Base-by-base conservation (phyloP, 2,113 vertebrate species). In the Hylia prasina region DNA sequence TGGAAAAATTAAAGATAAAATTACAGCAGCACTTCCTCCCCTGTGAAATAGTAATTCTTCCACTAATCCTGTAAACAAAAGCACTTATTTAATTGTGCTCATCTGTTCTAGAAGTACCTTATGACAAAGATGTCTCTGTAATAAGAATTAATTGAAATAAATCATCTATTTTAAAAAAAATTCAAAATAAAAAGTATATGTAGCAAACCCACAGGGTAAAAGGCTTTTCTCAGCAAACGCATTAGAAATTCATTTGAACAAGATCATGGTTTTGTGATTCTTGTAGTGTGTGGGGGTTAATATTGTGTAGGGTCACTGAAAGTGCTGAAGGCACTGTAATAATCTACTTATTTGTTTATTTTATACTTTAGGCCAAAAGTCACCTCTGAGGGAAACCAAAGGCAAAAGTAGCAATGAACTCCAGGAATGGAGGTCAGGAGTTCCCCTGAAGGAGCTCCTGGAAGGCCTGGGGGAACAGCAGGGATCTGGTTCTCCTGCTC, bases 141-240 rank as follows among this genome's bases (percentile, higher is more conserved):
- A 97, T 96, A 97, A 97, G 85, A 97, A 97, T 97, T 97, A 98
- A 98, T 98, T 98, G 97, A 97, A 96, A 97, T 72, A 86, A 94
- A 91, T 89, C 91, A 97, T 97, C 97, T 98, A 96, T 76, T 96
- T 95, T 75, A 10, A 94, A 91, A 93, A 85, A 78, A 11, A 91
- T 82, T n/a, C 50, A 82, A 88, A 94, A 91, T 70, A 71, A 92
- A 63, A 71, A 19, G 21, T 51, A 86, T 48, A 42, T 79, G 13
- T 42, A 89, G 40, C 37, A 84, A 94, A 65, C 21, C 23, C 40
- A 82, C 37, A 58, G 69, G 61, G 63, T 75, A 72, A 78, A 96
- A 96, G 60, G 15, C 51, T 94, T 89, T 76, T 85, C 48, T 89
- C 60, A 61, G 56, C 45, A 89, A 91, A 87, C 13, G 20, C 50